phyloP scores from a whole-genome alignment of 2,797 vertebrate genomes.

The Galaxias olidus region DNA sequence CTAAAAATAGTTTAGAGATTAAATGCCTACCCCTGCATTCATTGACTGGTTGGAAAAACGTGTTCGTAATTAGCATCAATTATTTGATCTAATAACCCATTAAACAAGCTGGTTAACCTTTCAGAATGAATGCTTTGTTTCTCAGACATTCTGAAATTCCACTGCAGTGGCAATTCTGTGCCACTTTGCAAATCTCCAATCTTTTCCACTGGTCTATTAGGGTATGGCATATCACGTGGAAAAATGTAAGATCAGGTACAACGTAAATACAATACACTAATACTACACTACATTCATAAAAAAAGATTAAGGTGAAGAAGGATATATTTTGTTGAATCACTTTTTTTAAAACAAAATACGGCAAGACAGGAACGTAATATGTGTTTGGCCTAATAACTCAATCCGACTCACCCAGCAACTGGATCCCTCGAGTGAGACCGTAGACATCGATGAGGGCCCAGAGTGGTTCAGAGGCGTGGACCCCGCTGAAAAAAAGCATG shows the following conservation, averaged over 20 bases:
- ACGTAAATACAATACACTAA: slow-evolving; percentile 54
- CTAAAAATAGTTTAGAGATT: slow-evolving; percentile 6
- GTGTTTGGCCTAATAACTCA: background rate
- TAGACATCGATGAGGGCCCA: slow-evolving; percentile 98
- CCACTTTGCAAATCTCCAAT: slow-evolving; percentile 62
- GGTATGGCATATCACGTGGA: slow-evolving; percentile 37
- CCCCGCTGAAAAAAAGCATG: slow-evolving; percentile 93
- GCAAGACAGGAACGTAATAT: too few relatives aligned
- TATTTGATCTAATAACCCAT: slow-evolving; percentile 59
- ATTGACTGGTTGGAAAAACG: slow-evolving; percentile 41
- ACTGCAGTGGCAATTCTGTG: slow-evolving; percentile 50
- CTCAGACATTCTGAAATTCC: slow-evolving; percentile 55
- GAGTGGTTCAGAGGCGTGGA: slow-evolving; percentile 84
- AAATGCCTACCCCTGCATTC: slow-evolving; percentile 37
- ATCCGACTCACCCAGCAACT: slow-evolving; percentile 90
- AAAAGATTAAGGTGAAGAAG: too few relatives aligned
- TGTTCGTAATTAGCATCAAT: slow-evolving; percentile 30
- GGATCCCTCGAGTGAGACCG: slow-evolving; percentile 91
- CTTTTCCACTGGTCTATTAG: slow-evolving; percentile 68
- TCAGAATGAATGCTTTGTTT: slow-evolving; percentile 36
- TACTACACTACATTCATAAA: slow-evolving; percentile 14
- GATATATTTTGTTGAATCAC: too few relatives aligned
- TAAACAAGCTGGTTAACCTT: slow-evolving; percentile 46
- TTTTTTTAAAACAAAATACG: too few relatives aligned
- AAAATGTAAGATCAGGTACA: slow-evolving; percentile 48